phyloP scores from a whole-genome alignment of 2,113 vertebrate species.

The Jaculus jaculus region DNA sequence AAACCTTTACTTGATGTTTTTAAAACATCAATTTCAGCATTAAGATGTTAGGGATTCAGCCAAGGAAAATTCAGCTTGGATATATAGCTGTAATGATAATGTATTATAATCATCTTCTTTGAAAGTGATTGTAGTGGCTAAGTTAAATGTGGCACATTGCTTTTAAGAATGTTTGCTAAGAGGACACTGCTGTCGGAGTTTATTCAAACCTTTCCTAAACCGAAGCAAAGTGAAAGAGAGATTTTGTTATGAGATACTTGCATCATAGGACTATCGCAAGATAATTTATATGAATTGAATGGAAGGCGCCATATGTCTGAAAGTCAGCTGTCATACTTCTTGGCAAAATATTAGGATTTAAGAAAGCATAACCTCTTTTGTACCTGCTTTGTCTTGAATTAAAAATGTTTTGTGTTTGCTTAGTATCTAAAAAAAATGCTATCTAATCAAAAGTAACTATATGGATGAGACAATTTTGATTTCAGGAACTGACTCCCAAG shows the following conservation, averaged over 20 bases:
- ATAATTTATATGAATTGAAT: constrained; percentile 80
- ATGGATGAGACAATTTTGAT: constrained; percentile 54
- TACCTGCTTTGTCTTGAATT: constrained; percentile 74
- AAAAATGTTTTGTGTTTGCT: constrained; percentile 77
- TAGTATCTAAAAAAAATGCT: constrained; percentile 73
- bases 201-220: constrained; percentile 79
- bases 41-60: constrained; percentile 85
- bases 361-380: constrained; percentile 76
- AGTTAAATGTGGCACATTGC: constrained; percentile 83
- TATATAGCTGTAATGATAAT: constrained; percentile 83
- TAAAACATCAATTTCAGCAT: constrained; percentile 86
- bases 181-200: constrained; percentile 74
- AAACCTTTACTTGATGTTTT: constrained; percentile 84
- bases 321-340: constrained; percentile 79
- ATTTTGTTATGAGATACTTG: constrained; percentile 75
- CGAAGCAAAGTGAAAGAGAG: constrained; percentile 78
- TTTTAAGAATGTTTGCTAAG: constrained; percentile 80
- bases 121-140: constrained; percentile 80
- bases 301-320: constrained; percentile 77
- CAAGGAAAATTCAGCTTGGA: constrained; percentile 82
- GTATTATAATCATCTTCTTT: constrained; percentile 81
- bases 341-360: constrained; percentile 75
- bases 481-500: neutral
- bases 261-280: constrained; percentile 75
- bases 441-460: constrained; percentile 70